Conservation (phyloP, 2,113 vertebrate species). For the Apeltes quadracus region DNA sequence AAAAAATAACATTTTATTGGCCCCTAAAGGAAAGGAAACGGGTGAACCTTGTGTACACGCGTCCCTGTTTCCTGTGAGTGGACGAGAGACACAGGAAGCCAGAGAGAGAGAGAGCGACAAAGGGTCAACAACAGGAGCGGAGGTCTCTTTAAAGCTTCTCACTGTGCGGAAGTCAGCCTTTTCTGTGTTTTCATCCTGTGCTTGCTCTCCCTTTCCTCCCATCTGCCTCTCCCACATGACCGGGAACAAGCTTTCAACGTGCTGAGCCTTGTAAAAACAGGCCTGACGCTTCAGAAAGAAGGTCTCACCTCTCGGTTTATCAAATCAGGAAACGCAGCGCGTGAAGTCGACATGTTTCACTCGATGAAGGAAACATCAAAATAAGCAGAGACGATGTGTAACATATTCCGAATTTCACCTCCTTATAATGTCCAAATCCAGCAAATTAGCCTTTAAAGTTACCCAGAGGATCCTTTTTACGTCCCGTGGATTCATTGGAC, state of each 20-base stretch:
- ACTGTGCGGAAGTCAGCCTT: constrained; percentile 58
- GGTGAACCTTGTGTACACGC: constrained; percentile 40
- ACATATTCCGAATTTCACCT: not conserved
- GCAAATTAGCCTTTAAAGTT: not conserved
- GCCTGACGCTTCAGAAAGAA: not conserved
- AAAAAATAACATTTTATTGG: constrained; percentile 48
- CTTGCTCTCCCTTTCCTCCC: constrained; percentile 35
- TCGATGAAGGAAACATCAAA: not conserved
- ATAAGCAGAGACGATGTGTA: not conserved
- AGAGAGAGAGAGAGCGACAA: constrained; percentile 22
- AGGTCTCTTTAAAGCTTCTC: constrained; percentile 62
- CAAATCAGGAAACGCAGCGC: not conserved
- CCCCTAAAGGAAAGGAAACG: constrained; percentile 35
- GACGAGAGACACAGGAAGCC: constrained; percentile 53
- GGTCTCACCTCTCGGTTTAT: not conserved
- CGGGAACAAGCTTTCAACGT: constrained; percentile 66
- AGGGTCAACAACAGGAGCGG: constrained; percentile 52
- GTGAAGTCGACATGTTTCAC: too few species aligned
- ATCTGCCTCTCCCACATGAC: constrained; percentile 41
- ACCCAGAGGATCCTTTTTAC: not conserved
- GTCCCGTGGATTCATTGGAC: not conserved
- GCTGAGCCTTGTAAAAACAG: constrained; percentile 68
- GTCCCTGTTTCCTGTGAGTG: constrained; percentile 50
- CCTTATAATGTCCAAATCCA: not conserved
- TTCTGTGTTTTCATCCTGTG: not conserved